Conservation (phyloP, 2,797 vertebrate species). For the Scarus forsteni region DNA sequence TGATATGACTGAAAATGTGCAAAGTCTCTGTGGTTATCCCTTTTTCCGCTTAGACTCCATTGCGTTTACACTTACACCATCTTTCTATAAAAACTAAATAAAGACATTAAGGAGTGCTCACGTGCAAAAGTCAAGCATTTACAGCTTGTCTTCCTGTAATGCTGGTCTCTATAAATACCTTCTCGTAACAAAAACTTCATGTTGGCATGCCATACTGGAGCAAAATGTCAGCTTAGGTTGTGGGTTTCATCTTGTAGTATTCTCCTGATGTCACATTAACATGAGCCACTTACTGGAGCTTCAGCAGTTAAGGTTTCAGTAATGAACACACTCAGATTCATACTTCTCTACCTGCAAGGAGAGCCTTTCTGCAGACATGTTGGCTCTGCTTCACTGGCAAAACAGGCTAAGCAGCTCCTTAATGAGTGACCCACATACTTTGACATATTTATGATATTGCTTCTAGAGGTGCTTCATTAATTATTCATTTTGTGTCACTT, state of each 20-base stretch:
- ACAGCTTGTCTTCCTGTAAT: conserved; percentile 69
- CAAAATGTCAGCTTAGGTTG: conserved; percentile 71
- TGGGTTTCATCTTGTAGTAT: conserved; percentile 75
- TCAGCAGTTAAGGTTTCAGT: conserved; percentile 47
- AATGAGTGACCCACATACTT: conserved; percentile 40
- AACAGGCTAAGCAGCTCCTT: conserved; percentile 5
- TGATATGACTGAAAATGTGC: too few relatives aligned
- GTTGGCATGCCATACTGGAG: conserved; percentile 50
- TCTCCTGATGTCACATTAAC: conserved; percentile 70
- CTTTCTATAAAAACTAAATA: not conserved
- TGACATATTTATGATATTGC: conserved; percentile 11
- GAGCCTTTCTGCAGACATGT: not conserved
- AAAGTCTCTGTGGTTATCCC: too few relatives aligned
- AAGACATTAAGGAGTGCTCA: conserved; percentile 5
- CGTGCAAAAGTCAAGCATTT: conserved; percentile 44
- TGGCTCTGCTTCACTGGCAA: not conserved
- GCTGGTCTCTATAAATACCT: conserved; percentile 75
- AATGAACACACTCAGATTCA: conserved; percentile 22
- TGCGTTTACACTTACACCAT: not conserved
- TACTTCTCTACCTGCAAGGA: too few relatives aligned
- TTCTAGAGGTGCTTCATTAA: conserved; percentile 20
- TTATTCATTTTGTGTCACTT: conserved; percentile 36
- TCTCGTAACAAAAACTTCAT: conserved; percentile 53
- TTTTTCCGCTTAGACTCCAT: too few relatives aligned
- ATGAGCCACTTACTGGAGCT: conserved; percentile 63